Evolutionary conservation across 2,113 vertebrate genomes (phyloP), one percentile per base, ranked within the genome.

Genomic region (Lophochroa leadbeateri): DNA sequence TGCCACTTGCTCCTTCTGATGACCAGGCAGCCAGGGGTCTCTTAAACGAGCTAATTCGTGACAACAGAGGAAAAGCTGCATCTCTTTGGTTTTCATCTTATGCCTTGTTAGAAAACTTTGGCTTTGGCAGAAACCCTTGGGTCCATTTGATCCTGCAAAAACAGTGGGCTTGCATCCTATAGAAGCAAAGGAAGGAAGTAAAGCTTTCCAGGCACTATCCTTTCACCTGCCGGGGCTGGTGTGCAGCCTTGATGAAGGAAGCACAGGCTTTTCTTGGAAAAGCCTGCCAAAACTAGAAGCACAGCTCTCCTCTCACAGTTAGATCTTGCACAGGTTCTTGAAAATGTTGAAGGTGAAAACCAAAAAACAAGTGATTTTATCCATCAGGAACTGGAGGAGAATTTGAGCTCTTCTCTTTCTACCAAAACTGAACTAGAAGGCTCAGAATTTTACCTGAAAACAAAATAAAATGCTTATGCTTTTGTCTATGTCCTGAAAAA

Each of bases 131-230:
- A 78, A 65, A 12, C 8, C 20, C 7, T 44, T 27, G 25, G 11
- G 10, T 19, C 43, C 3, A 1, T 64, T 46, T 89, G 25, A 27
- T 79, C 28, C 39, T 60, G 24, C 25, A 43, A 33, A 44, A 61
- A 20, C 3, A 39, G 17, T 9, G 17, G 28, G 19, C 29, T 43
- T 4, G 2, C 7, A 18, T 20, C 35, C 50, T 55, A 25, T 13
- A 39, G 55, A 21, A 64, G 63, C 31, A n/a, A 46, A 52, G 43
- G 13, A 55, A 79, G 63, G n/a, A 63, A 10, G 15, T 33, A 11
- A 74, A 64, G 37, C 4, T 3, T 17, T 33, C 7, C 4, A 0
- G 19, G 37, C 14, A 2, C 35, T 18, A 2, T 12, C 28, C 15
- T 41, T 58, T 24, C 23, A 13, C 19, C 33, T 39, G 33, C 44